Base-by-base conservation (phyloP, 2,113 vertebrate species). In the Pterocles orientalis region DNA sequence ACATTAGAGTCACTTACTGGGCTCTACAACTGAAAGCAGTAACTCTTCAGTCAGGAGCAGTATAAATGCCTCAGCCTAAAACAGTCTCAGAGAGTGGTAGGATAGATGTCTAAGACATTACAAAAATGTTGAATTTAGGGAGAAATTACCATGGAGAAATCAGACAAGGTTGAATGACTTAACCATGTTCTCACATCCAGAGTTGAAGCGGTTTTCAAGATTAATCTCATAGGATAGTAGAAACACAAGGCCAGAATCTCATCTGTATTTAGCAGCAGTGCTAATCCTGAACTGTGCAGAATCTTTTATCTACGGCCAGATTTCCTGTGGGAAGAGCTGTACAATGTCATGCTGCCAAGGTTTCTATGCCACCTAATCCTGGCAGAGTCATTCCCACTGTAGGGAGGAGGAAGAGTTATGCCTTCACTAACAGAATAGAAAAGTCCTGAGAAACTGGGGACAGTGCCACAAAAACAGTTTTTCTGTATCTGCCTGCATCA, bases 251-350 rank as follows among this genome's bases (percentile, higher is more conserved):
- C 91, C 75, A 82, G 41, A 94, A 90, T 90, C 95, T 97, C 86
- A 56, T 95, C 92, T 93, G 88, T 94, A 69, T 95, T 95, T 94
- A 95, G 73, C 87, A 83, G 54, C 82, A 86, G 65, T 81, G 69
- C 90, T 97, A 94, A 95, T 93, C 92, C 92, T 89, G 77, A 95
- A 66, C 86, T 85, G 81, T 84, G 61, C 81, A 69, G 82, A 89
- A 92, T 79, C 94, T 97, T 95, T 96, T 69, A 95, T 96, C 95
- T 94, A 33, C 1, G 1, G 86, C 93, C 94, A 95, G 87, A 87
- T 97, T 96, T 95, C 93, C 91, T 93, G 70, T 87, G 94, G 87
- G 81, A 95, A 96, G 95, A 92, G 82, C 88, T 82, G 65, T 69
- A 66, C 51, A 60, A 1, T 84, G 45, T 92, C 57, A 57, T 7